phyloP scores from a whole-genome alignment of 2,797 vertebrate genomes.

The Phrynocephalus forsythii region DNA sequence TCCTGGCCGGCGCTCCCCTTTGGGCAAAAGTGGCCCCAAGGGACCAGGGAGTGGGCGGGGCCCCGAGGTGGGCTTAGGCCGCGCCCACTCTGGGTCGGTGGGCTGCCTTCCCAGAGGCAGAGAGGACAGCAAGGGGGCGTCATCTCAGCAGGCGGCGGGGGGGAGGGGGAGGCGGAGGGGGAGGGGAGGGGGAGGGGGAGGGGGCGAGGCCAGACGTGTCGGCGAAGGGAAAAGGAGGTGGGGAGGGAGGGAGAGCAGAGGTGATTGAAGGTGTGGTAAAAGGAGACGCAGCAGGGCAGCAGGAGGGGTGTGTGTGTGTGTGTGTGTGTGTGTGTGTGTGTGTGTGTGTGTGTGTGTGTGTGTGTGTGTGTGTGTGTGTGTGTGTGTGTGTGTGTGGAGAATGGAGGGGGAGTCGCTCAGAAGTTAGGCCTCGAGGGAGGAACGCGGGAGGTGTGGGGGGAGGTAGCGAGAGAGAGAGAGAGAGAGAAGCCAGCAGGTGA shows the following conservation, averaged over 20 bases:
- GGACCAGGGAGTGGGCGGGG: background rate
- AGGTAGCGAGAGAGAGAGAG: too few species aligned
- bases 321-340: too few species aligned
- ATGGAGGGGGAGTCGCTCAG: too few species aligned
- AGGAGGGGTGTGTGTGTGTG: background rate
- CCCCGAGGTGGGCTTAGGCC: background rate
- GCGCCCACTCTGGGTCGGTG: background rate
- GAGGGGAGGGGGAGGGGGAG: too few species aligned
- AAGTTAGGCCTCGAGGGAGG: too few species aligned
- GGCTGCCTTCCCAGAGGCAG: background rate
- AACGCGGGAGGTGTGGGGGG: fast-evolving
- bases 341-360: too few species aligned
- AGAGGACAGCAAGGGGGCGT: background rate
- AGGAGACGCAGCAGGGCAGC: too few species aligned
- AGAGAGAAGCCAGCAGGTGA: fast-evolving
- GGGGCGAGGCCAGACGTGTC: background rate
- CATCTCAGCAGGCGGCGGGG: background rate
- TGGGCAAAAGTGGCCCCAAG: background rate
- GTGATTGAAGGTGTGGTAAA: background rate
- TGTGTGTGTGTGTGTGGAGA: background rate
- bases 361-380: too few species aligned
- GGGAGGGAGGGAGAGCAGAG: background rate
- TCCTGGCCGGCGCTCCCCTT: background rate
- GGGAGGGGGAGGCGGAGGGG: too few species aligned
- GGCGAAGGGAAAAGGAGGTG: background rate